Conservation (phyloP, 2,113 vertebrate genomes). For the Tonatia bakeri region DNA sequence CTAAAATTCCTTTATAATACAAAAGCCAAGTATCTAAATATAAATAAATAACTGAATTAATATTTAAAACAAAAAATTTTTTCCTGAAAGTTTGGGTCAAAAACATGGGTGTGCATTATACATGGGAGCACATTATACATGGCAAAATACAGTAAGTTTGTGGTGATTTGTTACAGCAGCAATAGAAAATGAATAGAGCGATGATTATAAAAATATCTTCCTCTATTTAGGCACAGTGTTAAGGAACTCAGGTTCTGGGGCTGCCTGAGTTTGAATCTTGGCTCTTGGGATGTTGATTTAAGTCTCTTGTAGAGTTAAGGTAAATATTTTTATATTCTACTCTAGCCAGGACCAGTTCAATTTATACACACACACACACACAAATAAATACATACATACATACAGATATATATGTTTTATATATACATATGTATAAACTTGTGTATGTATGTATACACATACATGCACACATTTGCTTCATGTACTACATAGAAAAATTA, state of each 20-base stretch:
- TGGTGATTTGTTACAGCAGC: background rate
- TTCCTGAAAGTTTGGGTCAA: too few relatives aligned
- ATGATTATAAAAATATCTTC: background rate
- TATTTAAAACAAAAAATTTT: too few relatives aligned
- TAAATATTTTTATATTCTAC: background rate
- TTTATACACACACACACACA: background rate
- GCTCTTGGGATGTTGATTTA: background rate
- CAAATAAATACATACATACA: too few relatives aligned
- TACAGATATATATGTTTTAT: background rate
- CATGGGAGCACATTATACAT: too few relatives aligned
- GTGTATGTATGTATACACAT: too few relatives aligned
- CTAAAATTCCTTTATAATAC: too few relatives aligned
- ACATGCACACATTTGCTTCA: background rate
- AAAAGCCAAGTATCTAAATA: too few relatives aligned
- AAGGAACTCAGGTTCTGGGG: background rate
- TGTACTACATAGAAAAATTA: background rate
- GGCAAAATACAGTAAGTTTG: background rate
- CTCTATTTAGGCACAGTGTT: background rate
- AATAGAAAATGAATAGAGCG: background rate
- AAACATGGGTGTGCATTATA: too few relatives aligned
- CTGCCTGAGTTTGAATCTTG: background rate
- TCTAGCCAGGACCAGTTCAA: background rate
- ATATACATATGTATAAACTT: too few relatives aligned
- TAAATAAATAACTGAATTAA: too few relatives aligned
- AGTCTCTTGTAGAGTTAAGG: background rate